These are phyloP conservation scores for Numenius arquata DNA, from an alignment of 2,113 vertebrate species.

Conservation along the genomic window DNA sequence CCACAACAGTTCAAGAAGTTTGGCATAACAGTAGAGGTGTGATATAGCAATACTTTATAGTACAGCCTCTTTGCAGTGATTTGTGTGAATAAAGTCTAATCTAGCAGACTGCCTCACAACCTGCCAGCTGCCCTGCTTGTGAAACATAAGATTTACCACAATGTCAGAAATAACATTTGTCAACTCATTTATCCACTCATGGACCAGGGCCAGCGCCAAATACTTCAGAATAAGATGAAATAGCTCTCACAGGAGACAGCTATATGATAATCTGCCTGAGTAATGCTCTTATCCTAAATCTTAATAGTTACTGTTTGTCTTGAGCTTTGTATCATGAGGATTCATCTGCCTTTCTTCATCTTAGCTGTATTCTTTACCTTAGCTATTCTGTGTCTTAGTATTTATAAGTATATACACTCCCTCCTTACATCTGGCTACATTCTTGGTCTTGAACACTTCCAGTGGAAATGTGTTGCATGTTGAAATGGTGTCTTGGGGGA, in stretches of 20 bases:
- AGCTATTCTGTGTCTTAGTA: background rate
- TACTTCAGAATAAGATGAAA: conserved; percentile 16
- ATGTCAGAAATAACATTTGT: conserved; percentile 42
- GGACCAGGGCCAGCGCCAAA: background rate
- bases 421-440: background rate
- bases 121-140: background rate
- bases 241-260: conserved; percentile 20
- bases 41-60: background rate
- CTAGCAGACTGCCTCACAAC: background rate
- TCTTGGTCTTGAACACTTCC: background rate
- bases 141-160: conserved; percentile 21
- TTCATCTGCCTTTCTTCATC: background rate
- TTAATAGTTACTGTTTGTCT: background rate
- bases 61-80: background rate
- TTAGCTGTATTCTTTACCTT: background rate
- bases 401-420: background rate
- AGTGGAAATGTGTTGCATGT: fast-evolving
- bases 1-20: background rate
- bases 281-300: conserved; percentile 21
- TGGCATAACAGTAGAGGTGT: background rate
- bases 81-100: conserved; percentile 3
- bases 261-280: conserved; percentile 8
- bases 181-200: conserved; percentile 21
- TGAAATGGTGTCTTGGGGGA: background rate
- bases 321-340: background rate